These are phyloP conservation scores for Myzus persicae DNA, from an alignment of 1,140 invertebrate species.

Conservation along the genomic window DNA sequence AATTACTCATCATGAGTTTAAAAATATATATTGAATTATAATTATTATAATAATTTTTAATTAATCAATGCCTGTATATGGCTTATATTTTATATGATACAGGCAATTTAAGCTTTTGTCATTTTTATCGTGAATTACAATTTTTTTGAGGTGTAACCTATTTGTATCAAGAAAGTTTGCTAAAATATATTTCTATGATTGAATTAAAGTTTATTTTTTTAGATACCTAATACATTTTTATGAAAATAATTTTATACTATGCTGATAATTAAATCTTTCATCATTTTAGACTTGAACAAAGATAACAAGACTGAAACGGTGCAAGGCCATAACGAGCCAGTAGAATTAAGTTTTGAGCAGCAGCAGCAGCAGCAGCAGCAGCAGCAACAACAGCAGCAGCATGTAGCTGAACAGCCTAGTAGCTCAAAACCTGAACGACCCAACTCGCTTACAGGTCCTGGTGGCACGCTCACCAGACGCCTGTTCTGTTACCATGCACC, in stretches of 20 bases:
- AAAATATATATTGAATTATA: background rate
- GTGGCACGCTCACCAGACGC: conserved; percentile 58
- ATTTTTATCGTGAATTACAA: background rate
- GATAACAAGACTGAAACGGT: conserved; percentile 57
- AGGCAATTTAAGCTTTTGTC: too few species aligned
- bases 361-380: conserved; percentile 1
- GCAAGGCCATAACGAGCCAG: conserved; percentile 38
- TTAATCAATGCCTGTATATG: too few species aligned
- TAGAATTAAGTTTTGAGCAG: conserved; percentile 43
- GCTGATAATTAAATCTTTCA: background rate
- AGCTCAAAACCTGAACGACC: conserved; percentile 60
- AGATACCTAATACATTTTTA: background rate
- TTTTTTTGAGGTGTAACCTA: too few species aligned
- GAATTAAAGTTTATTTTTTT: background rate
- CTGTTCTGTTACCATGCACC: conserved; percentile 60
- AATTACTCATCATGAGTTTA: background rate
- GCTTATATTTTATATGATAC: too few species aligned
- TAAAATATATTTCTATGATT: background rate
- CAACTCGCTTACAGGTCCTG: conserved; percentile 55
- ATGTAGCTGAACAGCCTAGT: conserved; percentile 50
- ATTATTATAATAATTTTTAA: too few species aligned
- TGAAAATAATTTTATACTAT: background rate
- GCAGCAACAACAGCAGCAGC: background rate
- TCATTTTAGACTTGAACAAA: conserved; percentile 50
- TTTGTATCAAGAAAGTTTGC: too few species aligned